phyloP scores from a whole-genome alignment of 2,113 vertebrate genomes.

The Aphelocoma coerulescens region DNA sequence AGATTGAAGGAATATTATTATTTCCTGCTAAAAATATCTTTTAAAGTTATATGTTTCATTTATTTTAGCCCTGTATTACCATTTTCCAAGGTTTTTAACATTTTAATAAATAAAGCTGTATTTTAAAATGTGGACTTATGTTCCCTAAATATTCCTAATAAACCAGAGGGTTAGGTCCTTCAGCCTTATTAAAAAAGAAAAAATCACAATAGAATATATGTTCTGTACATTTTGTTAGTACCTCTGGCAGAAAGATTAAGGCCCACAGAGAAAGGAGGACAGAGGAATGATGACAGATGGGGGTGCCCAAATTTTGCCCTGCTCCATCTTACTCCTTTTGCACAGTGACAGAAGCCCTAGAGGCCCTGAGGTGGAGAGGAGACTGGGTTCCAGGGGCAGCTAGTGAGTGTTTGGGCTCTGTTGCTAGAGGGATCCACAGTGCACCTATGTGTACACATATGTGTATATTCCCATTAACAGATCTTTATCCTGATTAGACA shows the following conservation, averaged over 20 bases:
- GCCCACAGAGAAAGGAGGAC: not conserved
- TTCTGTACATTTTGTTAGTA: not conserved
- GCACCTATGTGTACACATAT: rapidly evolving
- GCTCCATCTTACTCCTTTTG: not conserved
- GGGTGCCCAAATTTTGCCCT: not conserved
- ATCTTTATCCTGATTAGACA: not conserved
- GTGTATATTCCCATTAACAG: not conserved
- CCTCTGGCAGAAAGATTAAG: not conserved
- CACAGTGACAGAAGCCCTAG: not conserved
- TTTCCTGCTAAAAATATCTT: not conserved
- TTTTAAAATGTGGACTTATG: not conserved
- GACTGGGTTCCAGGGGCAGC: not conserved
- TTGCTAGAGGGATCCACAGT: not conserved
- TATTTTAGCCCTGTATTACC: not conserved
- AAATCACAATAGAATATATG: rapidly evolving
- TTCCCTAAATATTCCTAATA: not conserved
- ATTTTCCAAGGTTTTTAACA: not conserved
- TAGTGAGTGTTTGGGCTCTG: not conserved
- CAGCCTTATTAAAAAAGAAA: not conserved
- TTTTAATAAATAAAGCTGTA: not conserved
- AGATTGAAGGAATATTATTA: not conserved
- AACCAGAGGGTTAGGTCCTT: not conserved
- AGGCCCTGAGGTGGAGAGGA: not conserved
- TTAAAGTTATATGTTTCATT: not conserved
- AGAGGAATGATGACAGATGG: not conserved